phyloP scores from a whole-genome alignment of 2,797 vertebrate genomes.

The Octomys mimax region DNA sequence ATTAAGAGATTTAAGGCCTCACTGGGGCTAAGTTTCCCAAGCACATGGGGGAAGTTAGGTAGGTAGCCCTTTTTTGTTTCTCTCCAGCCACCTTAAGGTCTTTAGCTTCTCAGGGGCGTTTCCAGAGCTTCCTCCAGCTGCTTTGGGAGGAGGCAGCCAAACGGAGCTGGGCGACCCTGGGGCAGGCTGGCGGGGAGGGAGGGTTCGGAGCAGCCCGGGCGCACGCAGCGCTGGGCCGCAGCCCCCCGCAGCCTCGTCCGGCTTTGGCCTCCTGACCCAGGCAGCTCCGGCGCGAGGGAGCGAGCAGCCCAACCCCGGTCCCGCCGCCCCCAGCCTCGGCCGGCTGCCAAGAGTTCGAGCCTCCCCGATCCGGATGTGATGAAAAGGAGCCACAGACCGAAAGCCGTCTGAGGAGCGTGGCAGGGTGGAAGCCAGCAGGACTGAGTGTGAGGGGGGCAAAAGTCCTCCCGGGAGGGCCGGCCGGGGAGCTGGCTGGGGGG shows the following conservation, averaged over 20 bases:
- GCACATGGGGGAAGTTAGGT: background rate
- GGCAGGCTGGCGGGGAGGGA: accelerated
- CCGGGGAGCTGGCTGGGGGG: slow-evolving; percentile 61
- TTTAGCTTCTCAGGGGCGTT: background rate
- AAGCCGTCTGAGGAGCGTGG: slow-evolving; percentile 51
- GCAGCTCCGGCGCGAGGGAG: slow-evolving; percentile 28
- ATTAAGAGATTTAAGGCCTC: background rate
- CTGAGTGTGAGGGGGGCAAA: background rate
- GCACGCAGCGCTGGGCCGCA: too few relatives aligned
- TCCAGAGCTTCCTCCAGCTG: background rate
- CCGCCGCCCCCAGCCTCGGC: slow-evolving; percentile 80
- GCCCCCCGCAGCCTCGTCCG: background rate
- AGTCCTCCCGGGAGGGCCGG: background rate
- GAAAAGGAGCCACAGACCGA: slow-evolving; percentile 89
- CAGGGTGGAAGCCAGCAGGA: background rate
- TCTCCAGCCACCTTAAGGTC: background rate
- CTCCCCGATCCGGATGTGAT: slow-evolving; percentile 95
- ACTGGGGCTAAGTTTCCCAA: background rate
- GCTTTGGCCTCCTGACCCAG: slow-evolving; percentile 75
- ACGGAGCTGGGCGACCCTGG: background rate
- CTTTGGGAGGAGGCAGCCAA: background rate
- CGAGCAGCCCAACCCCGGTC: slow-evolving; percentile 23
- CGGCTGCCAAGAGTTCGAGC: slow-evolving; percentile 84
- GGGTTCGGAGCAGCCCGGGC: background rate
- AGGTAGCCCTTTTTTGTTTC: background rate